Conservation (phyloP, 2,888 invertebrate species). For the Alsophila aescularia region DNA sequence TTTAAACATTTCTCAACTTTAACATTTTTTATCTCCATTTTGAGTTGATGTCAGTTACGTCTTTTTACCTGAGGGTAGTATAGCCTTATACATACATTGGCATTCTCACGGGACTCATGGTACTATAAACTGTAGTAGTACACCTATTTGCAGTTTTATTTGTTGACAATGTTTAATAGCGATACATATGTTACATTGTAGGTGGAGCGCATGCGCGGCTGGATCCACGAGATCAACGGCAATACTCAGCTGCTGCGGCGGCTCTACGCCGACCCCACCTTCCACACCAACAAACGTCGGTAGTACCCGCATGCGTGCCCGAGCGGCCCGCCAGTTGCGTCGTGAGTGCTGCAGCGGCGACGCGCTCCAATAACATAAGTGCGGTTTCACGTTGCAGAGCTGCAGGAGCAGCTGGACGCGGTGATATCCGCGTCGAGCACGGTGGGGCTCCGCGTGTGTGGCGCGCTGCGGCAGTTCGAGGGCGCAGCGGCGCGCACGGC, state of each 20-base stretch:
- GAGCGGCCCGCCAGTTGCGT: no score
- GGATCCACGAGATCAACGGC: conserved; percentile 77
- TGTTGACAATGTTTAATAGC: no score
- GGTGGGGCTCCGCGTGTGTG: conserved; percentile 78
- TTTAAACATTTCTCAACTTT: no score
- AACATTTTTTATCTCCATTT: no score
- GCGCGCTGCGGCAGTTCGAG: conserved; percentile 81
- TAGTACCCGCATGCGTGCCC: conserved; percentile 13
- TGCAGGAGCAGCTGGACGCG: conserved; percentile 86
- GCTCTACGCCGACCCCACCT: conserved; percentile 85
- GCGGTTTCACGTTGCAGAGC: conserved; percentile 60
- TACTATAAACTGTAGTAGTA: no score
- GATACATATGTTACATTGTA: conserved; percentile 43
- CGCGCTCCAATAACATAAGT: no score
- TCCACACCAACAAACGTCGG: conserved; percentile 71
- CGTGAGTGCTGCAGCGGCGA: no score
- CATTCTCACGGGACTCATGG: no score
- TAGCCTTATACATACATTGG: no score
- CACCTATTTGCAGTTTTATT: no score
- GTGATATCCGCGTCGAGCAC: conserved; percentile 81
- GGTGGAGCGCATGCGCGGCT: conserved; percentile 78
- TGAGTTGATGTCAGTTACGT: no score
- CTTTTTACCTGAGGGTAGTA: no score
- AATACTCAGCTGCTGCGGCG: conserved; percentile 77
- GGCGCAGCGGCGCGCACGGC: conserved; percentile 51